phyloP scores from a whole-genome alignment of 2,113 vertebrate genomes.

The Corythoichthys intestinalis region DNA sequence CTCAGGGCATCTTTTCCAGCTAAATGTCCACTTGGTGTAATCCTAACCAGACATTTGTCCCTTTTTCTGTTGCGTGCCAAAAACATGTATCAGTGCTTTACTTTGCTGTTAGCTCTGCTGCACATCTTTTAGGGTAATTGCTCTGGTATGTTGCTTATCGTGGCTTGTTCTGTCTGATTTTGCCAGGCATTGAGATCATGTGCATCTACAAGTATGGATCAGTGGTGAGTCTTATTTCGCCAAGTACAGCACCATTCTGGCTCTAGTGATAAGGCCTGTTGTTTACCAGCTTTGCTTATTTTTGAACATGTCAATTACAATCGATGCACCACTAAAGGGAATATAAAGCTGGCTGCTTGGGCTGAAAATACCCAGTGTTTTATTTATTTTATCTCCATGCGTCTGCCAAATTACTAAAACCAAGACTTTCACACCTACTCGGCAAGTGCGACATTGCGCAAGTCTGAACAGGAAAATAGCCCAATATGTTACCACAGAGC shows the following conservation, averaged over 20 bases:
- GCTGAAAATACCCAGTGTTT: too few species aligned
- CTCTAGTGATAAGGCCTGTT: background rate
- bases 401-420: background rate
- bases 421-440: too few species aligned
- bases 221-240: slow-evolving; percentile 76
- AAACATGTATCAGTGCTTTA: slow-evolving; percentile 60
- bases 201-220: slow-evolving; percentile 97
- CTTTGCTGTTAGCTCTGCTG: slow-evolving; percentile 57
- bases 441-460: too few species aligned
- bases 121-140: slow-evolving; percentile 61
- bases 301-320: too few species aligned
- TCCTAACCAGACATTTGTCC: slow-evolving; percentile 33
- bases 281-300: too few species aligned
- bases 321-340: too few species aligned
- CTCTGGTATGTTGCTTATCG: slow-evolving; percentile 65
- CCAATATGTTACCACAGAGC: too few species aligned
- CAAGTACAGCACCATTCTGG: background rate
- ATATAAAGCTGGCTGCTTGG: too few species aligned
- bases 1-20: slow-evolving; percentile 32
- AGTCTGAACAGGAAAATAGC: too few species aligned
- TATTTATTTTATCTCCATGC: too few species aligned
- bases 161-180: slow-evolving; percentile 60
- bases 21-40: slow-evolving; percentile 33
- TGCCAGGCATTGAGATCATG: slow-evolving; percentile 95
- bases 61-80: slow-evolving; percentile 37